Percentiles rank a stretch among this genome's conserved stretches.
Conservation (phyloP, 2,797 vertebrate species). For the Loriculus beryllinus region DNA sequence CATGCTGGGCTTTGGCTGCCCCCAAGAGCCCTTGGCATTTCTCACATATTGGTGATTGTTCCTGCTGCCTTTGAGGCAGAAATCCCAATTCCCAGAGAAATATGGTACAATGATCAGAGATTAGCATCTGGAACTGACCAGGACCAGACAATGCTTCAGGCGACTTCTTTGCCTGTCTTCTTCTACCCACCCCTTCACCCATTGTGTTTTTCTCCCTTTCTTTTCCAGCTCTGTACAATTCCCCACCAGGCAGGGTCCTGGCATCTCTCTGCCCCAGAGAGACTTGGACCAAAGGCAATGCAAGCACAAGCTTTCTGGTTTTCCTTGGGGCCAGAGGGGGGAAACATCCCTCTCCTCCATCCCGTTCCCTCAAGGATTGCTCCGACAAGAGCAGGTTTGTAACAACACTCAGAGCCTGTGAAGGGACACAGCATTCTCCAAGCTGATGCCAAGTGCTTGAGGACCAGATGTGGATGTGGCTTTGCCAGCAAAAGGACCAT, state of each 20-base stretch:
- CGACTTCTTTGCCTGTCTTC: background rate
- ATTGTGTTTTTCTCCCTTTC: conserved; percentile 22
- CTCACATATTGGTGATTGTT: conserved; percentile 23
- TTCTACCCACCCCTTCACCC: background rate
- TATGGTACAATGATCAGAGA: conserved; percentile 16
- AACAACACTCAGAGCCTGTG: background rate
- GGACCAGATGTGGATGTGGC: background rate
- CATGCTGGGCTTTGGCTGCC: conserved; percentile 29
- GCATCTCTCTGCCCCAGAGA: background rate
- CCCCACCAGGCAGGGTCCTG: background rate
- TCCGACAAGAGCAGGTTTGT: background rate
- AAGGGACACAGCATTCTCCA: background rate
- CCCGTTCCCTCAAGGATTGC: background rate
- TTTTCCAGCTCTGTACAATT: conserved; percentile 19
- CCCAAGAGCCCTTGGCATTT: background rate
- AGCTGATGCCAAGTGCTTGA: background rate
- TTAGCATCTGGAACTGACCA: conserved; percentile 57
- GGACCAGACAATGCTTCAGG: conserved; percentile 33
- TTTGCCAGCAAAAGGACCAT: background rate
- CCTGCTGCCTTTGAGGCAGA: conserved; percentile 34
- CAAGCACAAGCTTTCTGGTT: background rate
- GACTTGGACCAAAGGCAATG: background rate
- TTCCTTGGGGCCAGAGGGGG: background rate
- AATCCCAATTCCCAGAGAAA: conserved; percentile 41
- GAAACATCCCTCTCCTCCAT: background rate